Evolutionary conservation across 2,113 vertebrate species (phyloP), one percentile per base, ranked within the genome.

Genomic region (Jaculus jaculus): DNA sequence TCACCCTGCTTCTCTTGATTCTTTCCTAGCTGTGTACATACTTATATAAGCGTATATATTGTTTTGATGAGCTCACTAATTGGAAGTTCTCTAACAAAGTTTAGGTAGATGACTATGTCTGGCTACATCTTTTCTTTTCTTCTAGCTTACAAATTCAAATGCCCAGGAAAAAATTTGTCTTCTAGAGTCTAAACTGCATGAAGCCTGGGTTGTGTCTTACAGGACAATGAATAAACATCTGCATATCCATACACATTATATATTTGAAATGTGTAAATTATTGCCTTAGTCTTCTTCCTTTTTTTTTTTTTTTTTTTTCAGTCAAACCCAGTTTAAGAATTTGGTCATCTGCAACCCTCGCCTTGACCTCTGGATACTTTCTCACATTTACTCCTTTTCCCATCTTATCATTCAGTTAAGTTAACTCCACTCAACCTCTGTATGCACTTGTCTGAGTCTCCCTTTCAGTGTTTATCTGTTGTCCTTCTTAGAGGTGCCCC

Each of bases 1-100:
- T 89, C 47, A 61, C 63, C 72, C 11, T 88, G 26, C 39, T 94
- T 84, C 54, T 89, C 60, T 47, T 89, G 42, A 84, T 24, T 94
- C 13, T 61, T 87, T 91, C n/a, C 60, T 89, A 17, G 32, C 83
- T 81, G 20, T 82, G 51, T 3, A 61, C 77, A 84, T 28, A 68
- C 37, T 73, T 66, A 28, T 75, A 77, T 84, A 42, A 89, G 66
- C 24, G 32, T 20, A 34, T 9, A 87, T 18, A 61, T 24, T 86
- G 15, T 81, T 81, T 79, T 10, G 3, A 17, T 79, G 63, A 91
- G 28, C 71, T 78, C 54, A 51, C 34, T 82, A 60, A 69, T 66
- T 82, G 63, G 60, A 65, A 80, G 4, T 71, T 4, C 30, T 60
- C 84, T 10, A 68, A 3, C 1, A 47, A 60, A 17, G 2, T 89